Evolutionary conservation across 2,113 vertebrate genomes (phyloP).

Genomic region (Ceyx cyanopectus): DNA sequence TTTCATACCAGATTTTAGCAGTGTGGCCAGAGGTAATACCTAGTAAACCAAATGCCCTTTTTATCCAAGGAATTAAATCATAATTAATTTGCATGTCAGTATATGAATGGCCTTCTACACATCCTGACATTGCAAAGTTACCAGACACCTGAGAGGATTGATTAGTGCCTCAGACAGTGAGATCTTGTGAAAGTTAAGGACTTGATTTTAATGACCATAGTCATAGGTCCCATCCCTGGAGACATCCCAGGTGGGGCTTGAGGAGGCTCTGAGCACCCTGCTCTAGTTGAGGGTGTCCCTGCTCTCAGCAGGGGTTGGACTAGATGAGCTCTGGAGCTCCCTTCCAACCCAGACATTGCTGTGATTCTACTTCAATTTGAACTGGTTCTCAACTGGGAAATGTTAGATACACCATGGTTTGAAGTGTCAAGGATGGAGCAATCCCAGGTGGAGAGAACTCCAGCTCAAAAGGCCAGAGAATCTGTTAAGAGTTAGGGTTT

Average conservation of each 20-base stretch:
- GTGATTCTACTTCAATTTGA: background rate
- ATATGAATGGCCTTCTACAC: background rate
- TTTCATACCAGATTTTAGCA: background rate
- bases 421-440: background rate
- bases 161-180: background rate
- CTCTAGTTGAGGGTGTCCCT: too few relatives aligned
- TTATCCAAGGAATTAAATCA: background rate
- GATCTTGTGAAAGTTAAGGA: background rate
- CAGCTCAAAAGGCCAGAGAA: background rate
- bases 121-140: background rate
- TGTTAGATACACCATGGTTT: rapidly evolving
- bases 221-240: too few relatives aligned
- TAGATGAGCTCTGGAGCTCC: too few relatives aligned
- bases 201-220: background rate
- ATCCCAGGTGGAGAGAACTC: background rate
- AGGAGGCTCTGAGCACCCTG: too few relatives aligned
- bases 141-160: background rate
- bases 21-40: rapidly evolving
- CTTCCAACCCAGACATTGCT: too few relatives aligned
- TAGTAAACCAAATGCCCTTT: background rate
- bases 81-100: background rate
- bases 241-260: too few relatives aligned
- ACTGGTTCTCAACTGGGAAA: background rate
- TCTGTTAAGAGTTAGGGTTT: background rate
- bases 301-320: too few relatives aligned